These are phyloP conservation scores for Epinephelus lanceolatus DNA, from an alignment of 2,113 vertebrate species.

Conservation along the genomic window DNA sequence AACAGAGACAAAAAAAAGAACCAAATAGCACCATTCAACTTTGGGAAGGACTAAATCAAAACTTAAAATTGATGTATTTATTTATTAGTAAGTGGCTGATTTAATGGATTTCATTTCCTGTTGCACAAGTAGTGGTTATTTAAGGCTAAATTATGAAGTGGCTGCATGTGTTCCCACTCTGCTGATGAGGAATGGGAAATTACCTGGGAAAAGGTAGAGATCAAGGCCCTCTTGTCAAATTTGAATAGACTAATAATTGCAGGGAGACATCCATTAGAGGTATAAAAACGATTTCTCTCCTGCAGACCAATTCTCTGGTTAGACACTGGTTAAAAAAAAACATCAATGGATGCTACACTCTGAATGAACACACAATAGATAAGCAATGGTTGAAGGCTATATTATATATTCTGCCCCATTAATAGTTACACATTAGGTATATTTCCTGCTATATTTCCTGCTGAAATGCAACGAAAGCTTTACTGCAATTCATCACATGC, in stretches of 20 bases:
- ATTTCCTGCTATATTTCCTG: background rate
- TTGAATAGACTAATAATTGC: conserved; percentile 9
- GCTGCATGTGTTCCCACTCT: background rate
- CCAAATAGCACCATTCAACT: background rate
- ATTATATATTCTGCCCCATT: background rate
- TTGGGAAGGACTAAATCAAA: too few relatives aligned
- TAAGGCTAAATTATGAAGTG: background rate
- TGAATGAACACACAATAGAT: background rate
- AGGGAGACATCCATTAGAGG: background rate
- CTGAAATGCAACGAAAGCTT: conserved; percentile 2
- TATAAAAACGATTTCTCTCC: background rate
- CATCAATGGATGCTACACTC: background rate
- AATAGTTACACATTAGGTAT: background rate
- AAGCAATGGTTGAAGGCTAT: background rate
- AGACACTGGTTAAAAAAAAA: background rate
- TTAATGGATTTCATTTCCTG: background rate
- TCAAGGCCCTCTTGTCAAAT: conserved; percentile 14
- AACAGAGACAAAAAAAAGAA: background rate
- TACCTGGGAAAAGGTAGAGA: background rate
- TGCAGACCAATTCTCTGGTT: background rate
- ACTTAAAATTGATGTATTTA: background rate
- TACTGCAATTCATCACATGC: background rate
- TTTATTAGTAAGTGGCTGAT: background rate
- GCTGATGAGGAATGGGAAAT: background rate
- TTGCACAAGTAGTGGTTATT: background rate